Percentiles rank a stretch among this genome's conserved stretches.
phyloP scores from a whole-genome alignment of 35 echinoderm and acorn worm species.

The Acanthaster planci region DNA sequence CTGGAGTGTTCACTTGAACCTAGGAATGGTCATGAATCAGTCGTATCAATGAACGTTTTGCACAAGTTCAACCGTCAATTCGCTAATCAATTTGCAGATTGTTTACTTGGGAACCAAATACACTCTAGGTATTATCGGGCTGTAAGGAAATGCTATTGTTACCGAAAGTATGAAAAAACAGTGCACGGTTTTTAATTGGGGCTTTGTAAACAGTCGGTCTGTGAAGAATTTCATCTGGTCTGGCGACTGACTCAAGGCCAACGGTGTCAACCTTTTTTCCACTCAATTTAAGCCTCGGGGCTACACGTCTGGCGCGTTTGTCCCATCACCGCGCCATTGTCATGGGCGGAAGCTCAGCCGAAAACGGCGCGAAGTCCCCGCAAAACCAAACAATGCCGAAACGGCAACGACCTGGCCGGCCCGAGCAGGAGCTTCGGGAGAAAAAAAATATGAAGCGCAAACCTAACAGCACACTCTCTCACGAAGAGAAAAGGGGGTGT shows the following conservation, averaged over 20 bases:
- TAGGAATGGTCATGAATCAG: too few relatives aligned
- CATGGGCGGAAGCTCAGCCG: slow-evolving; percentile 13
- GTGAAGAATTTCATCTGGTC: slow-evolving; percentile 14
- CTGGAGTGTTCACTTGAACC: too few relatives aligned
- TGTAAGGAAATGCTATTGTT: too few relatives aligned
- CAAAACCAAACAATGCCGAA: slow-evolving; percentile 15
- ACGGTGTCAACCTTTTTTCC: slow-evolving; percentile 16
- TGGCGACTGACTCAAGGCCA: slow-evolving; percentile 13
- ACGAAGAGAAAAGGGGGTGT: not conserved
- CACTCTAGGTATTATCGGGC: too few relatives aligned
- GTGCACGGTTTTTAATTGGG: not conserved
- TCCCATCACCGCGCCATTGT: slow-evolving; percentile 14
- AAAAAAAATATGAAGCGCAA: slow-evolving; percentile 14
- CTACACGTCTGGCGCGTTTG: slow-evolving; percentile 17
- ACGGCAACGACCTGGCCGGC: slow-evolving; percentile 23
- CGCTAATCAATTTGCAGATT: too few relatives aligned
- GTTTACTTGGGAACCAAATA: too few relatives aligned
- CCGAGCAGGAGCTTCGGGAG: not conserved
- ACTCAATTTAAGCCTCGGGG: slow-evolving; percentile 18
- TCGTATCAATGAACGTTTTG: too few relatives aligned
- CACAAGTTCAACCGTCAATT: too few relatives aligned
- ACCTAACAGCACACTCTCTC: not conserved
- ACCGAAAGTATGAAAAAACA: too few relatives aligned
- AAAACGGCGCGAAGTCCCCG: slow-evolving; percentile 18
- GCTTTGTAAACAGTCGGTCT: slow-evolving; percentile 2